These are phyloP conservation scores for Garra rufa DNA, from an alignment of 2,113 vertebrate species.

Conservation along the genomic window DNA sequence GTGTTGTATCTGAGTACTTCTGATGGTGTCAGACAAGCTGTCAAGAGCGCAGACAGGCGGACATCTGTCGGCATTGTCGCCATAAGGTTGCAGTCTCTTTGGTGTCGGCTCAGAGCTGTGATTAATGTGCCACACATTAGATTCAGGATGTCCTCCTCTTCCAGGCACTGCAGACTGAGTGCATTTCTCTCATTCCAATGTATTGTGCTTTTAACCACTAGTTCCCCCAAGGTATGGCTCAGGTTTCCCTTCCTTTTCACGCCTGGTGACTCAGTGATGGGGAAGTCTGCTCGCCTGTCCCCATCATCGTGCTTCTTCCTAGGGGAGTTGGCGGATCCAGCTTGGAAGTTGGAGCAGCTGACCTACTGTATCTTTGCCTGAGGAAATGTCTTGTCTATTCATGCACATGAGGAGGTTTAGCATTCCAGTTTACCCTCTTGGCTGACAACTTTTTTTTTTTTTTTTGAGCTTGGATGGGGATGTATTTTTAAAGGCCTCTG, in stretches of 20 bases:
- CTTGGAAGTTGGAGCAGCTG: slow-evolving; percentile 8
- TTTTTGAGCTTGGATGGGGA: not conserved
- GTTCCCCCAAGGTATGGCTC: slow-evolving; percentile 35
- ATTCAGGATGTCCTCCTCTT: slow-evolving; percentile 52
- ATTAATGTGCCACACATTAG: slow-evolving; percentile 33
- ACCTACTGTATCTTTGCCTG: slow-evolving; percentile 33
- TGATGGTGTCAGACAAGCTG: slow-evolving; percentile 22
- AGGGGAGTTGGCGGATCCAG: not conserved
- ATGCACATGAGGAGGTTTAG: slow-evolving; percentile 22
- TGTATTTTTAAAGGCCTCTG: slow-evolving; percentile 11
- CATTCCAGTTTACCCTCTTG: slow-evolving; percentile 35
- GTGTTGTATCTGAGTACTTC: slow-evolving; percentile 8
- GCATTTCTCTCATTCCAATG: slow-evolving; percentile 42
- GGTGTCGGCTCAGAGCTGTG: slow-evolving; percentile 34
- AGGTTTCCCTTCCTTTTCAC: slow-evolving; percentile 35
- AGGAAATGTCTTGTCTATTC: slow-evolving; percentile 66
- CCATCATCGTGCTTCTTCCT: slow-evolving; percentile 33
- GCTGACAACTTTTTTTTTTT: slow-evolving; percentile 21
- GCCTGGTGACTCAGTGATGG: slow-evolving; percentile 44
- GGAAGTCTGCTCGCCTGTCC: slow-evolving; percentile 47
- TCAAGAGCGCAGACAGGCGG: slow-evolving; percentile 16
- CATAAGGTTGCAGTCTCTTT: not conserved
- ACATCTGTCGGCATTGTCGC: not conserved
- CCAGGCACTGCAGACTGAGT: slow-evolving; percentile 46
- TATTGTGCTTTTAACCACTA: slow-evolving; percentile 4